Percentiles rank a stretch among this genome's conserved stretches.
phyloP scores from a whole-genome alignment of 2,797 vertebrate species.

The Ctenochaetus hawaiiensis region DNA sequence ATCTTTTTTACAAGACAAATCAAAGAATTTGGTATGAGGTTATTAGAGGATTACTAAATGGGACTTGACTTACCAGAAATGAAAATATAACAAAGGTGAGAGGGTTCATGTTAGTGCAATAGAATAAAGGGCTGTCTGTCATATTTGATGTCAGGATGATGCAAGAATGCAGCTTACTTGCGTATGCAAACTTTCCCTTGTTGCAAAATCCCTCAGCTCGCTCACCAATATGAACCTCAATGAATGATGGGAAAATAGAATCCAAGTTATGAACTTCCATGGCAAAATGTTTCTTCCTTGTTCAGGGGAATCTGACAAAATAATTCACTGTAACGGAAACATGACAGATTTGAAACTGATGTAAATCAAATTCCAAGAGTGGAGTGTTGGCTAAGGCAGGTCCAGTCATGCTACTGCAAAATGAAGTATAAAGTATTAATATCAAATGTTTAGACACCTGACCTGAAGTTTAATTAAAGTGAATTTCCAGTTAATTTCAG shows the following conservation, averaged over 20 bases:
- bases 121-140: neutral
- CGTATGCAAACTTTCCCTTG: neutral
- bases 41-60: neutral
- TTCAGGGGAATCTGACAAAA: neutral
- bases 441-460: too few relatives aligned
- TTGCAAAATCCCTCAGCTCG: neutral
- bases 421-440: too few relatives aligned
- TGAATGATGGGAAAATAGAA: neutral
- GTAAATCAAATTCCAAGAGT: neutral
- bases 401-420: neutral
- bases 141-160: neutral
- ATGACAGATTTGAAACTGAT: too few relatives aligned
- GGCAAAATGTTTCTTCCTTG: neutral
- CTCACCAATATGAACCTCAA: fast-evolving
- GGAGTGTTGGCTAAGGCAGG: neutral
- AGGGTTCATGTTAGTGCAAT: neutral
- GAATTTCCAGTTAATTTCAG: too few relatives aligned
- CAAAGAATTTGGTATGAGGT: neutral
- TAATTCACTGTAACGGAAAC: neutral
- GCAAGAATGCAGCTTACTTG: neutral
- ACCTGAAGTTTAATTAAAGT: too few relatives aligned
- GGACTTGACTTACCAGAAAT: neutral
- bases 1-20: too few relatives aligned
- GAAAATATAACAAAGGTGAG: too few relatives aligned
- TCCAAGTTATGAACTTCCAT: neutral